Conservation (phyloP, 2,113 vertebrate species). For the Machaerirhynchus nigripectus region DNA sequence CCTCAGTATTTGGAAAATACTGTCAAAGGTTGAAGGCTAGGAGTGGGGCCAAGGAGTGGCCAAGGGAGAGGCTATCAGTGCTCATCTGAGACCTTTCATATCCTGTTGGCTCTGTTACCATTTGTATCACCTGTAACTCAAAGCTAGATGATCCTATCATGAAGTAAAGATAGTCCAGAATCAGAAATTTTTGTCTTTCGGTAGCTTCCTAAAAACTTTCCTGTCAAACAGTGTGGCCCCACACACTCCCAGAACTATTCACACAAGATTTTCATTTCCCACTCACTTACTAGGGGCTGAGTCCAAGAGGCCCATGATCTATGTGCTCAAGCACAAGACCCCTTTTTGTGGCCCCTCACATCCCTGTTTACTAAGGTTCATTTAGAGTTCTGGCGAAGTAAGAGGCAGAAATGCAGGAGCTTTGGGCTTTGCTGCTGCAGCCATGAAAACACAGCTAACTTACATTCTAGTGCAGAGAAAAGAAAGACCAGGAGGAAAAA, state of each 20-base stretch:
- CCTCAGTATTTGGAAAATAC: background rate
- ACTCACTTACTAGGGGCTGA: background rate
- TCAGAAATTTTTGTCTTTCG: background rate
- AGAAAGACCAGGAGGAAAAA: background rate
- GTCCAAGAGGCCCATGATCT: background rate
- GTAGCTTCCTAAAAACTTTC: background rate
- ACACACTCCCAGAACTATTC: background rate
- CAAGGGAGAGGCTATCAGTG: background rate
- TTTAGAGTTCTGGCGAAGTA: background rate
- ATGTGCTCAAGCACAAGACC: background rate
- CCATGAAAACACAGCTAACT: background rate
- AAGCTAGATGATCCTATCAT: background rate
- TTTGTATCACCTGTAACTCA: background rate
- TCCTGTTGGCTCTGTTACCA: background rate
- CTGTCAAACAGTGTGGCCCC: background rate
- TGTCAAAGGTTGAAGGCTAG: background rate
- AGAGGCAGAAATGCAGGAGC: background rate
- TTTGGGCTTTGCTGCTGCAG: background rate
- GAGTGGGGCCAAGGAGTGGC: background rate
- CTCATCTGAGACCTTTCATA: background rate
- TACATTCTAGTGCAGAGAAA: background rate
- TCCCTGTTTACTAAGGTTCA: background rate
- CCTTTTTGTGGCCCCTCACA: background rate
- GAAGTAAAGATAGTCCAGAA: background rate
- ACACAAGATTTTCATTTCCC: background rate